A percentile compares a stretch with the other conserved stretches of the same genome.
phyloP scores from a whole-genome alignment of 1,140 invertebrate genomes.

The Trachymyrmex cornetzi region DNA sequence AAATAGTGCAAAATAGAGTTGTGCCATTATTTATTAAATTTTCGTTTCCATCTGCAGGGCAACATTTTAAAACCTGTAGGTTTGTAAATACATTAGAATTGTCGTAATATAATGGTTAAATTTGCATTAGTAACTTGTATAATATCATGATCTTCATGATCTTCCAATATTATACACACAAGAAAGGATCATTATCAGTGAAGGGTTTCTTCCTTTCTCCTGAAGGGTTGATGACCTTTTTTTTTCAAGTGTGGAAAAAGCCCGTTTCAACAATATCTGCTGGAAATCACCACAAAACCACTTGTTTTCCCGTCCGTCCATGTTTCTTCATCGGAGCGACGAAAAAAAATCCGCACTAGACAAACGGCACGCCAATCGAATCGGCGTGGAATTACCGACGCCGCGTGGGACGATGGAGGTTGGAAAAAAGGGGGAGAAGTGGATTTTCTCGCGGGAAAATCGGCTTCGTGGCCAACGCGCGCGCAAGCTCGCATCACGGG shows the following conservation, averaged over 20 bases:
- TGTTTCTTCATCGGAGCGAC: not conserved
- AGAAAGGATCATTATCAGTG: not conserved
- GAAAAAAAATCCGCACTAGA: constrained; percentile 40
- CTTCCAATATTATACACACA: not conserved
- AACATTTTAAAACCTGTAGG: not conserved
- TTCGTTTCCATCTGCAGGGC: not conserved
- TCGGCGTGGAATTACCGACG: constrained; percentile 37
- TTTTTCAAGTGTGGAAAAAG: not conserved
- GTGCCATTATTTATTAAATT: not conserved
- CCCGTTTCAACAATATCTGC: not conserved
- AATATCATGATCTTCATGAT: not conserved
- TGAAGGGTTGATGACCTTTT: not conserved
- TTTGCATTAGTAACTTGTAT: not conserved
- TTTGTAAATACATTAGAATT: not conserved
- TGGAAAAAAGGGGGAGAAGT: constrained; percentile 15
- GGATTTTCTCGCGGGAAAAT: constrained; percentile 57
- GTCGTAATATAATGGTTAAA: not conserved
- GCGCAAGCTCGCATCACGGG: not conserved
- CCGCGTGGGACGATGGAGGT: not conserved
- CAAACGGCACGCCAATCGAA: constrained; percentile 48
- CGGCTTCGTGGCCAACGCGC: constrained; percentile 15
- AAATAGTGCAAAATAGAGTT: constrained; percentile 8
- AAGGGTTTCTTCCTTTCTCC: not conserved
- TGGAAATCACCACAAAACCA: constrained; percentile 41
- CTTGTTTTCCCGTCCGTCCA: not conserved